Conservation (phyloP, 1,140 invertebrate genomes). For the Ceratosolen solmsi region DNA sequence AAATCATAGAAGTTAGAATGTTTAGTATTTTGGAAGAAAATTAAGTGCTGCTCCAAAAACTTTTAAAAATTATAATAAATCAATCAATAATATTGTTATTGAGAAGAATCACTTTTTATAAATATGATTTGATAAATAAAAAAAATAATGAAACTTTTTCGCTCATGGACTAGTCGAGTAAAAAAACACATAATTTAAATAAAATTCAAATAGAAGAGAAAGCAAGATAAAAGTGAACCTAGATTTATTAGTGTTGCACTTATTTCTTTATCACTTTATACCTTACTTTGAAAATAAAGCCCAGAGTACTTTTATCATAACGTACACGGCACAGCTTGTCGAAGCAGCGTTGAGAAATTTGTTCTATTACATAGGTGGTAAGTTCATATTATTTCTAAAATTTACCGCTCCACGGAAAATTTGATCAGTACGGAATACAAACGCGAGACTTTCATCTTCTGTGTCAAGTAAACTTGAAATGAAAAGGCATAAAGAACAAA, state of each 20-base stretch:
- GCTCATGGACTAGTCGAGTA: too few relatives aligned
- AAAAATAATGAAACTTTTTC: too few relatives aligned
- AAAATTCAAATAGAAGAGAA: neutral
- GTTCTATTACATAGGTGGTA: constrained; percentile 69
- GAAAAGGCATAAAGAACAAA: constrained; percentile 49
- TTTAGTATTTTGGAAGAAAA: too few relatives aligned
- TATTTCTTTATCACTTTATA: neutral
- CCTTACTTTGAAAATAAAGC: constrained; percentile 58
- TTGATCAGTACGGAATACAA: constrained; percentile 60
- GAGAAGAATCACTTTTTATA: too few relatives aligned
- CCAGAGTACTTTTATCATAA: constrained; percentile 40
- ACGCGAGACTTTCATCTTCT: constrained; percentile 68
- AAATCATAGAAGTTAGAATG: too few relatives aligned
- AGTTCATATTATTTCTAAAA: constrained; percentile 72
- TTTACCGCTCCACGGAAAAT: constrained; percentile 72
- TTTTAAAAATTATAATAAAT: too few relatives aligned
- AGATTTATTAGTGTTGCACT: neutral
- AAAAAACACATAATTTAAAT: neutral
- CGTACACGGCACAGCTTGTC: constrained; percentile 9
- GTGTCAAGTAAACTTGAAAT: neutral
- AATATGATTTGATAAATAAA: too few relatives aligned
- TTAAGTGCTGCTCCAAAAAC: too few relatives aligned
- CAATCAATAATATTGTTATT: too few relatives aligned
- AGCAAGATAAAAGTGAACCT: neutral
- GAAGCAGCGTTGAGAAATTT: constrained; percentile 61